Conservation (phyloP, 2,888 invertebrate species). For the Tubulanus polymorphus region DNA sequence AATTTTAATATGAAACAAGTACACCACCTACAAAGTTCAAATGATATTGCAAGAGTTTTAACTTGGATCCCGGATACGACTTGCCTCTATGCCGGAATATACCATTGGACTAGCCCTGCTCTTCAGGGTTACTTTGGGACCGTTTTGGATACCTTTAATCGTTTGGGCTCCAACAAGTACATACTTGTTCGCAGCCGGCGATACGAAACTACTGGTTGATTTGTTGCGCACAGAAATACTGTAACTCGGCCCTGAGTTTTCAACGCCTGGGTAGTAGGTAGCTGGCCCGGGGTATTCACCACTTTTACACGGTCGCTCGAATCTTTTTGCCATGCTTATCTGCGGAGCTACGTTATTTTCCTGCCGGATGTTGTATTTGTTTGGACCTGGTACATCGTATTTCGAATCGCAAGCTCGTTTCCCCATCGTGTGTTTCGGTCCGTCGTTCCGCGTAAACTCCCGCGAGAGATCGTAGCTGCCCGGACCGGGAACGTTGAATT, state of each 20-base stretch:
- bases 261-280: constrained; percentile 12
- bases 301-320: constrained; percentile 6
- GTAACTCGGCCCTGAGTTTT: not conserved
- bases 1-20: too few species aligned
- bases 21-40: too few species aligned
- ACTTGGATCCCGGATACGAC: too few species aligned
- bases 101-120: constrained; percentile 33
- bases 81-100: constrained; percentile 31
- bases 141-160: constrained; percentile 17
- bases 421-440: constrained; percentile 7
- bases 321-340: constrained; percentile 7
- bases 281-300: constrained; percentile 21
- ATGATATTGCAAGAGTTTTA: too few species aligned
- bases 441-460: not conserved
- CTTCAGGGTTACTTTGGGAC: constrained; percentile 23
- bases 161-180: constrained; percentile 17
- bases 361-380: constrained; percentile 4
- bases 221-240: constrained; percentile 9
- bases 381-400: too few species aligned
- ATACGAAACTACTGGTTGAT: constrained; percentile 20
- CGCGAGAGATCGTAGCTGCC: constrained; percentile 3
- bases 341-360: not conserved
- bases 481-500: constrained; percentile 4
- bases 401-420: too few species aligned
- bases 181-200: constrained; percentile 28